Evolutionary conservation across 1,140 invertebrate species (phyloP), one percentile per base, ranked within the genome.

Genomic region (Drosophila sulfurigaster): DNA sequence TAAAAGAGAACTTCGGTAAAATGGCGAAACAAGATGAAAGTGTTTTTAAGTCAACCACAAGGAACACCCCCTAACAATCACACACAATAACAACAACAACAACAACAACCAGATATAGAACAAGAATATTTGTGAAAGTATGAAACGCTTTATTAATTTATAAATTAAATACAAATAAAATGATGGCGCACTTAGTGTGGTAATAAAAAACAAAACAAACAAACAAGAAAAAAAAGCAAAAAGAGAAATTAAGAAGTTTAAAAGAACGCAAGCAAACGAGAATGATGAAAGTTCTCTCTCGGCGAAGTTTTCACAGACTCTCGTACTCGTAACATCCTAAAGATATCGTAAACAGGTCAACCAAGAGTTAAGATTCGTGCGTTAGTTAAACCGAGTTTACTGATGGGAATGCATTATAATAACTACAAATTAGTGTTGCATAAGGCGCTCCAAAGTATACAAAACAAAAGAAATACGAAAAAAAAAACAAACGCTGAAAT

Each of bases 61-160:
- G 48, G 7, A 64, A 52, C 46, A 52, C 48, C 35, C 48, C 15
- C 5, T 10, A 62, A 59, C 11, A 60, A 60, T 8, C 38, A 38
- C 28, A 51, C 65, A 38, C 15, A 51, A 64, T 51, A 75, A 45
- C 32, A 74, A 63, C 68, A 68, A 75, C 57, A 82, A 60, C 49
- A 73, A 62, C 59, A 80, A 59, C 56, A 75, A 43, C 20, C 51
- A 51, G 25, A 38, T 10, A 7, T 20, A 25, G 11, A 69, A 49
- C 16, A 59, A 51, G 20, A 43, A 45, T 15, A 75, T 75, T 71
- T 80, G 60, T 77, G 75, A 81, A 77, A 75, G 78, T 88, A 82
- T 88, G 67, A 83, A 83, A 86, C 69, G 83, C 85, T 88, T 88
- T 88, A 89, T 85, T 89, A 71, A 89, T 89, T 90, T 89, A 77